Evolutionary conservation across 2,797 vertebrate species (phyloP), one percentile per base, ranked within the genome.

Genomic region (Spinibarbus caldwelli): DNA sequence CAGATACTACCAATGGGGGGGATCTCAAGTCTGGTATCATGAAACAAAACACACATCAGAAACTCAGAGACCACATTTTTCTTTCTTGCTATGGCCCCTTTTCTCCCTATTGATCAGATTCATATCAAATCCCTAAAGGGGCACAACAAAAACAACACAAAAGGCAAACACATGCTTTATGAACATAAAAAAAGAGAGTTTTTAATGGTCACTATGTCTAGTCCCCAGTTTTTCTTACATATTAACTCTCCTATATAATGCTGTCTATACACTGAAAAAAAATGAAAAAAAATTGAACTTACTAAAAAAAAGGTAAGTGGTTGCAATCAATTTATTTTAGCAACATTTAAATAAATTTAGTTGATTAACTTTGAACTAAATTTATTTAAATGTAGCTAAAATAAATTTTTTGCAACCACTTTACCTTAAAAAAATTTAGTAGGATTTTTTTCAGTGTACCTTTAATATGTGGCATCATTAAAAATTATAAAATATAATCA

Each of bases 11-110:
- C 29, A 80, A 34, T 47, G 34, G 62, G 86, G 86, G 76, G 62
- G 38, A 10, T 41, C 38, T 41, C 38, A 41, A 41, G 38, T 41
- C 38, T 41, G 8, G 38, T 41, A 10, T 41, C 38, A 41, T 41
- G 38, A 89, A 90, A 88, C 66, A 70, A 68, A 78, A 86, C 62
- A 64, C 85, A 72, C 82, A 85, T 84, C 78, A 81, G 87, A 80
- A 0, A 52, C 78, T 89, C 52, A 3, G 21, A 73, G 64, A 82
- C 67, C 70, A 81, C 49, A 80, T 81, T 78, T 81, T 68, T 36
- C 66, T 45, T 43, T 59, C 41, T 67, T 78, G 26, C 57, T 26
- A 57, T 38, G 68, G 15, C 36, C 17, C 12, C 23, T 31, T 54
- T 66, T 82, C 29, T 43, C 12, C 38, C 47, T 73, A 38, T 75